A percentile compares a stretch with the other conserved stretches of the same genome.
Evolutionary conservation across 2,888 invertebrate species (phyloP).

Genomic region (Orthonevra nobilis): DNA sequence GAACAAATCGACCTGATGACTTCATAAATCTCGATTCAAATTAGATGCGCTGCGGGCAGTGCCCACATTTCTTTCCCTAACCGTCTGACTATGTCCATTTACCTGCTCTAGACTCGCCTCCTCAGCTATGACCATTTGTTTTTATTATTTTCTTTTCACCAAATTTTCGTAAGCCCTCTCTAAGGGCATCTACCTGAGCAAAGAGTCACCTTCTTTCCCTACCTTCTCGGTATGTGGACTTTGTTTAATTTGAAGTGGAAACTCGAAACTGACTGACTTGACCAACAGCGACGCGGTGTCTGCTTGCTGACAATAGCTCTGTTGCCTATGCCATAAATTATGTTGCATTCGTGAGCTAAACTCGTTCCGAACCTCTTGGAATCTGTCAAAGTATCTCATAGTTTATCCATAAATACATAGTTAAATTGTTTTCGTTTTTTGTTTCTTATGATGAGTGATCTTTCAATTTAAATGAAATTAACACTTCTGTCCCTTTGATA

Average conservation of each 20-base stretch:
- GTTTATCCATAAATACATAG: too few relatives aligned
- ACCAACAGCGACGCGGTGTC: constrained; percentile 19
- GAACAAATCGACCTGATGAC: constrained; percentile 30
- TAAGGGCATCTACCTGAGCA: constrained; percentile 48
- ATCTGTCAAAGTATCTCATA: constrained; percentile 13
- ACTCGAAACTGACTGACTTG: constrained; percentile 20
- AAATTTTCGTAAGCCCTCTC: constrained; percentile 22
- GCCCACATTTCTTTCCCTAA: constrained; percentile 23
- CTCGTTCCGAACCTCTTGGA: constrained; percentile 13
- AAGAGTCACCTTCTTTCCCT: constrained; percentile 18
- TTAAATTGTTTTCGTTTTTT: background rate
- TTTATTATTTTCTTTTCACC: constrained; percentile 9
- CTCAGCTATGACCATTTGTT: constrained; percentile 16
- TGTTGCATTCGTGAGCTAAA: constrained; percentile 4
- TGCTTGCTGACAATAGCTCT: constrained; percentile 37
- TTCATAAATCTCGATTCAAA: constrained; percentile 47
- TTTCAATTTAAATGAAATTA: constrained; percentile 46
- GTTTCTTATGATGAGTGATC: background rate
- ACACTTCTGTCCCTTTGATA: constrained; percentile 15
- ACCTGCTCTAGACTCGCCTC: background rate
- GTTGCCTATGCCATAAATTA: constrained; percentile 45
- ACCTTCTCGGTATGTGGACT: constrained; percentile 10
- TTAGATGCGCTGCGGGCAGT: constrained; percentile 45
- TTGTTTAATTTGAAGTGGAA: constrained; percentile 19
- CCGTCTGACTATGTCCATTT: constrained; percentile 3